Evolutionary conservation across 2,888 invertebrate species (phyloP).

Genomic region (Diachrysia chrysitis): DNA sequence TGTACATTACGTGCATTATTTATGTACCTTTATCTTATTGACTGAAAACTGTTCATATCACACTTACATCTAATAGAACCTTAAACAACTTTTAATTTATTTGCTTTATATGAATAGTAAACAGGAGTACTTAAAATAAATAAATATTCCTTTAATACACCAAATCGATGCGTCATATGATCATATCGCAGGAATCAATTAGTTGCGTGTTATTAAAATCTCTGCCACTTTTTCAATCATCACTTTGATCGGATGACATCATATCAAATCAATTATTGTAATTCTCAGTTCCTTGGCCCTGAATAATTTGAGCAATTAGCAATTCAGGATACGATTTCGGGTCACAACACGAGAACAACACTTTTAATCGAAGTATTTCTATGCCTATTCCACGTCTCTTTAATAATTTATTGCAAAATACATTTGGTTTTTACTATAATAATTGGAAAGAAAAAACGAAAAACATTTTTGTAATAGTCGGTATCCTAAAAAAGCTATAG

Average conservation of each 20-base stretch:
- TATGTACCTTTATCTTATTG: not conserved
- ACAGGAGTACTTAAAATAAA: conserved; percentile 17
- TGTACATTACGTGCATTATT: no score
- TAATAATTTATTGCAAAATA: conserved; percentile 19
- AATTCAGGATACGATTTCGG: conserved; percentile 49
- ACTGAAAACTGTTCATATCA: not conserved
- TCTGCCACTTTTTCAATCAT: conserved; percentile 58
- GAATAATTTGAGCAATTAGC: conserved; percentile 60
- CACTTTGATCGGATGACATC: conserved; percentile 58
- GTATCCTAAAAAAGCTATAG: conserved; percentile 8
- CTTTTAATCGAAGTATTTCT: conserved; percentile 24
- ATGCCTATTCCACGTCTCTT: conserved; percentile 16
- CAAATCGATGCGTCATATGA: conserved; percentile 56
- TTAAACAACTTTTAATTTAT: not conserved
- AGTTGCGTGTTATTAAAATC: conserved; percentile 57
- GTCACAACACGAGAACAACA: conserved; percentile 42
- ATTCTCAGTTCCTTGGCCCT: conserved; percentile 64
- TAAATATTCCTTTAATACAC: conserved; percentile 25
- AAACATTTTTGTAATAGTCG: conserved; percentile 17
- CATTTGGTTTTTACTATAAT: conserved; percentile 7
- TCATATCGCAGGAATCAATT: conserved; percentile 57
- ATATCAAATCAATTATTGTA: conserved; percentile 61
- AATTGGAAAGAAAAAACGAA: not conserved
- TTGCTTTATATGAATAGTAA: conserved; percentile 2
- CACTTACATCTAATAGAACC: no score